Conservation (phyloP, 2,888 invertebrate species). For the Disparrhopalites patrizii region DNA sequence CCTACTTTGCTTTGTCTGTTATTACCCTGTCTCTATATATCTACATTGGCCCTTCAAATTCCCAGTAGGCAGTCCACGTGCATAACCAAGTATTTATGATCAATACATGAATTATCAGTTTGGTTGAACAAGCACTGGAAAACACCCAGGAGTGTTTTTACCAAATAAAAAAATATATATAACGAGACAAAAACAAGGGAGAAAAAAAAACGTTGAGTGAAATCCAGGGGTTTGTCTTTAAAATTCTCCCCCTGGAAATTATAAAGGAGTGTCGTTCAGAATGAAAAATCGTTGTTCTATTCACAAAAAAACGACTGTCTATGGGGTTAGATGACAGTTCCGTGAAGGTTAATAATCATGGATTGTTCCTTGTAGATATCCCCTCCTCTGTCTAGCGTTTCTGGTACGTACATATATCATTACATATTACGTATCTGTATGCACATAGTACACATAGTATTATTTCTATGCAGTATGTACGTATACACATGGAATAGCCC, state of each 20-base stretch:
- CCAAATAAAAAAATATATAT: not conserved
- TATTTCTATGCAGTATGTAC: too few species aligned
- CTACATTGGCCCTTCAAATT: too few species aligned
- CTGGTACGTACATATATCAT: not conserved
- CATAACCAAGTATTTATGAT: not conserved
- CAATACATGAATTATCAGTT: not conserved
- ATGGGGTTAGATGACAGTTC: slow-evolving; percentile 1
- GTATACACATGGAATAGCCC: too few species aligned
- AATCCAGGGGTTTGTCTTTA: not conserved
- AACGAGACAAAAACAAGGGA: too few species aligned
- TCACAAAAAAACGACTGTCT: not conserved
- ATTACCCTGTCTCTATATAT: too few species aligned
- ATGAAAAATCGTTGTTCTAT: not conserved
- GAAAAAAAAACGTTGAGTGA: not conserved
- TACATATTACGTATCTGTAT: not conserved
- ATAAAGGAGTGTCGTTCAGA: not conserved
- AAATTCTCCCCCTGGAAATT: not conserved
- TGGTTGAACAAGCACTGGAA: too few species aligned
- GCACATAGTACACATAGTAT: not conserved
- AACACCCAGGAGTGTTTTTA: too few species aligned
- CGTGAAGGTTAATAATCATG: not conserved
- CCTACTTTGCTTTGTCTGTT: too few species aligned
- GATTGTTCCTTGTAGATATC: not conserved
- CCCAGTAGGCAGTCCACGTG: not conserved
- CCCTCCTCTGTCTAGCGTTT: not conserved